A percentile compares a stretch with the other conserved stretches of the same genome.
phyloP scores from a whole-genome alignment of 2,888 invertebrate genomes.

The Synergus laeviventris region DNA sequence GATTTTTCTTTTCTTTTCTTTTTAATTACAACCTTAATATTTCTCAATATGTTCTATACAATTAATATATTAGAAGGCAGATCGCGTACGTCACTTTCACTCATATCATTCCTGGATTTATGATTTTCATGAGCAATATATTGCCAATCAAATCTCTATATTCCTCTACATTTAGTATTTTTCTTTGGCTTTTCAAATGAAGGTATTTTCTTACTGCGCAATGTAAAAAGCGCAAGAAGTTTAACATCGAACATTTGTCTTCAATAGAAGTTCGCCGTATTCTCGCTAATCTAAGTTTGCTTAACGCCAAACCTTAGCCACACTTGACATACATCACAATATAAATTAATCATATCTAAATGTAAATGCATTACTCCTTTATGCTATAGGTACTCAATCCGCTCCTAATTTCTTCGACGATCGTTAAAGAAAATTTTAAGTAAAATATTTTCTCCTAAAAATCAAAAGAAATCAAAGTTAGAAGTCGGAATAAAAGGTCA shows the following conservation, averaged over 20 bases:
- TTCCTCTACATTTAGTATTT: conserved; percentile 25
- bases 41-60: conserved; percentile 39
- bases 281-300: conserved; percentile 47
- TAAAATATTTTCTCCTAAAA: neutral
- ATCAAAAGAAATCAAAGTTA: neutral
- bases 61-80: conserved; percentile 50
- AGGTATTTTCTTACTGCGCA: conserved; percentile 62
- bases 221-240: conserved; percentile 55
- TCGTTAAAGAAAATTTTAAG: conserved; percentile 46
- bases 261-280: conserved; percentile 49
- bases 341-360: conserved; percentile 58
- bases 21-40: conserved; percentile 22
- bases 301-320: conserved; percentile 47
- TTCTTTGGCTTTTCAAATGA: conserved; percentile 55
- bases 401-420: conserved; percentile 50
- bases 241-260: conserved; percentile 65
- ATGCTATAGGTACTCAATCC: conserved; percentile 59
- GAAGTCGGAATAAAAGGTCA: neutral
- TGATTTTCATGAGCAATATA: conserved; percentile 14
- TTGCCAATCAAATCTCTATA: conserved; percentile 16
- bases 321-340: conserved; percentile 60
- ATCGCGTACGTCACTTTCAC: conserved; percentile 25
- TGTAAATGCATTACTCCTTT: conserved; percentile 53
- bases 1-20: neutral
- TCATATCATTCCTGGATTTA: conserved; percentile 5